Percentiles rank a stretch among this genome's conserved stretches.
These are phyloP conservation scores for Apotomis turbidana DNA, from an alignment of 2,888 invertebrate genomes.

Conservation along the genomic window DNA sequence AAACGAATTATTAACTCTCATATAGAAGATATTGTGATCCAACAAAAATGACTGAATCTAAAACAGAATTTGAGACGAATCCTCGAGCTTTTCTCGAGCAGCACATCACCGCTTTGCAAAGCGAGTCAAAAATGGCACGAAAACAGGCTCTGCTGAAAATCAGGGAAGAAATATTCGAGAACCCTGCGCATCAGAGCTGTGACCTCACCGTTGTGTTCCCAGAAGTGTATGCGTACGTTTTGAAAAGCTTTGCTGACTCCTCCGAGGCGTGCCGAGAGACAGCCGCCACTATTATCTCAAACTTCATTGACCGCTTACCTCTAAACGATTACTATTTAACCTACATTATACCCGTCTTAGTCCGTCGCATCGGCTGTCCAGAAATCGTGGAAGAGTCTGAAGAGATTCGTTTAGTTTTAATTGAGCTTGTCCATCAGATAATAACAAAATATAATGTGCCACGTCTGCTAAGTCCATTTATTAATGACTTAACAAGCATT, in stretches of 20 bases:
- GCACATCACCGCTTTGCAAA: slow-evolving; percentile 77
- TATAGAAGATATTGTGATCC: not conserved
- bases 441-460: slow-evolving; percentile 85
- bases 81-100: slow-evolving; percentile 67
- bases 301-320: slow-evolving; percentile 83
- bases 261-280: slow-evolving; percentile 86
- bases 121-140: slow-evolving; percentile 84
- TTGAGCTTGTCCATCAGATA: slow-evolving; percentile 87
- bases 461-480: slow-evolving; percentile 85
- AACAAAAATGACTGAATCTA: slow-evolving; percentile 59
- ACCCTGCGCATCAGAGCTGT: slow-evolving; percentile 63
- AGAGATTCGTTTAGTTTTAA: slow-evolving; percentile 90
- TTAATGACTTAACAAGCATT: slow-evolving; percentile 90
- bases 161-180: slow-evolving; percentile 75
- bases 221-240: slow-evolving; percentile 70
- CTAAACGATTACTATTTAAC: slow-evolving; percentile 89
- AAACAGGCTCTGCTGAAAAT: slow-evolving; percentile 83
- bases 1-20: not conserved
- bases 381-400: slow-evolving; percentile 89
- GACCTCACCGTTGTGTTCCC: slow-evolving; percentile 69
- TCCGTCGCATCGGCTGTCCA: slow-evolving; percentile 89
- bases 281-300: slow-evolving; percentile 81
- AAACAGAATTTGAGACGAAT: slow-evolving; percentile 62
- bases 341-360: slow-evolving; percentile 89
- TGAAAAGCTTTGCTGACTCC: slow-evolving; percentile 80